Percentiles rank a stretch among this genome's conserved stretches.
These are phyloP conservation scores for Diadophis punctatus DNA, from an alignment of 2,113 vertebrate genomes.

Conservation along the genomic window DNA sequence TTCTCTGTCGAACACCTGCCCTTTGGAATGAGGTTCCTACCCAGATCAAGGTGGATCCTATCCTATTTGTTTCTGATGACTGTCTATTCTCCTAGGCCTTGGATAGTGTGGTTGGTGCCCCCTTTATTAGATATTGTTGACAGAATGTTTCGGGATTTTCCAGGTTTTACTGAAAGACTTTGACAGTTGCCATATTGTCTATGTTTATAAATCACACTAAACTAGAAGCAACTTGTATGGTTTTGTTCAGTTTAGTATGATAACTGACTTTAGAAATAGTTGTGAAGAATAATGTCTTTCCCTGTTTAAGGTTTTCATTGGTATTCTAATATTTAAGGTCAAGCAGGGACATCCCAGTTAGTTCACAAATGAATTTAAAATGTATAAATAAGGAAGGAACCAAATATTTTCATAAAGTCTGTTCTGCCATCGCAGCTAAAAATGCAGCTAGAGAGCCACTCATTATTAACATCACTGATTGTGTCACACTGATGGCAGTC, in stretches of 20 bases:
- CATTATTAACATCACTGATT: neutral
- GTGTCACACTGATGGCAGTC: neutral
- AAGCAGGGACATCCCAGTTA: neutral
- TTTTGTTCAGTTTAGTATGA: neutral
- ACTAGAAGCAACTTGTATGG: neutral
- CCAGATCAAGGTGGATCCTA: neutral
- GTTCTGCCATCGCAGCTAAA: neutral
- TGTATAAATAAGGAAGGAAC: neutral
- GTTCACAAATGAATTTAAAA: neutral
- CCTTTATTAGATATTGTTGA: neutral
- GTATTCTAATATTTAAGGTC: neutral
- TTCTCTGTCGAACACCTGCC: neutral
- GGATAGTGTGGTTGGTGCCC: neutral
- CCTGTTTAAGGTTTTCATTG: neutral
- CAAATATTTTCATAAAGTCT: neutral
- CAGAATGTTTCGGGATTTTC: neutral
- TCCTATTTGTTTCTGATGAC: neutral
- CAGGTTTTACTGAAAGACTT: neutral
- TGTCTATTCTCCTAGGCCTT: neutral
- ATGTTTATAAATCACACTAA: neutral
- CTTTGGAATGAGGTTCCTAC: neutral
- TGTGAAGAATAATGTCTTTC: neutral
- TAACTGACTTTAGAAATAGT: neutral
- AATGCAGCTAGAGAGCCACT: neutral
- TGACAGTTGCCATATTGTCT: neutral